Conservation (phyloP, 2,113 vertebrate species). For the Dicentrarchus labrax region DNA sequence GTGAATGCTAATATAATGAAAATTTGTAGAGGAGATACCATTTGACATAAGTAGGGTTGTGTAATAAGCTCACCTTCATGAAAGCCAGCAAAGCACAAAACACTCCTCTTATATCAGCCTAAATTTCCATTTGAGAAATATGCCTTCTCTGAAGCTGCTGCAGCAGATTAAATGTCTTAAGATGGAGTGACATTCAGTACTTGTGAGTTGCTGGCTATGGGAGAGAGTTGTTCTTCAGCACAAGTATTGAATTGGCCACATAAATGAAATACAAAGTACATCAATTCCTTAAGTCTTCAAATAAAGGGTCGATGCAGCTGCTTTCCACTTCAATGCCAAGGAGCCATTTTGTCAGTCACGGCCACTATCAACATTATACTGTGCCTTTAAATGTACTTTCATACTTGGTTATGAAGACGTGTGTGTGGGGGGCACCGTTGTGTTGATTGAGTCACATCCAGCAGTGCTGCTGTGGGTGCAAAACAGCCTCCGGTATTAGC, state of each 20-base stretch:
- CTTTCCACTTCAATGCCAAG: constrained; percentile 4
- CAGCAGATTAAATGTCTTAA: constrained; percentile 56
- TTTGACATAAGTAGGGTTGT: neutral
- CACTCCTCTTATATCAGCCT: constrained; percentile 16
- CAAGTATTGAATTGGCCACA: neutral
- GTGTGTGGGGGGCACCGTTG: constrained; percentile 47
- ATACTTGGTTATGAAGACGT: constrained; percentile 51
- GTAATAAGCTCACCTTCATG: constrained; percentile 6
- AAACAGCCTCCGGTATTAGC: constrained; percentile 79
- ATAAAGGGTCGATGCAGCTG: neutral
- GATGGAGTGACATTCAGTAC: constrained; percentile 11
- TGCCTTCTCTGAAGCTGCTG: constrained; percentile 24
- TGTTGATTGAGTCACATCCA: constrained; percentile 80
- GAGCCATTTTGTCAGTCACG: constrained; percentile 44
- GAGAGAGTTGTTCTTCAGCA: constrained; percentile 26
- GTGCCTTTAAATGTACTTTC: constrained; percentile 50
- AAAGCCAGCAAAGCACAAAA: constrained; percentile 37
- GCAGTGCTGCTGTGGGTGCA: constrained; percentile 70
- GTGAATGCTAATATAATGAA: constrained; percentile 2
- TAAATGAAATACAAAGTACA: constrained; percentile 2
- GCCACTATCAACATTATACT: constrained; percentile 34
- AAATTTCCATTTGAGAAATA: constrained; percentile 33
- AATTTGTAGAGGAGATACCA: neutral
- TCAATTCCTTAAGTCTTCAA: constrained; percentile 1
- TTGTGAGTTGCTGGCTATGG: neutral